These are phyloP conservation scores for Martes martes DNA, from an alignment of 2,113 vertebrate genomes.

Conservation along the genomic window DNA sequence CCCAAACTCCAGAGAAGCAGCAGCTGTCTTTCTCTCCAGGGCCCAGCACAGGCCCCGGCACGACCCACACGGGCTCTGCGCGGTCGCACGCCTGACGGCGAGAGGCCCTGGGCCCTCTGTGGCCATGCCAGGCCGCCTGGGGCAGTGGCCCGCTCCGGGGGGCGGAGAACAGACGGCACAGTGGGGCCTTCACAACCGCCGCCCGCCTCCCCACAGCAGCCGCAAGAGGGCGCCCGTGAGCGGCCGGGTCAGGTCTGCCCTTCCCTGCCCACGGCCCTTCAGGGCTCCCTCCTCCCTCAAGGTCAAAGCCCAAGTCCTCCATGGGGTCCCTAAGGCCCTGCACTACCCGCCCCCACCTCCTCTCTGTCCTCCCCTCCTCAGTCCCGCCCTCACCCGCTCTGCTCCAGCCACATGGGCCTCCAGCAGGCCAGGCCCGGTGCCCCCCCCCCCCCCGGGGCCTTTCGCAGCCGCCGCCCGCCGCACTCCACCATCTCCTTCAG, in stretches of 20 bases:
- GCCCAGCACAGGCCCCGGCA: neutral
- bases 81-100: neutral
- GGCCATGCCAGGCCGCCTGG: neutral
- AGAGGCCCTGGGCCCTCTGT: neutral
- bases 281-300: neutral
- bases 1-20: neutral
- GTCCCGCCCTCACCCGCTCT: neutral
- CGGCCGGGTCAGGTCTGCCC: neutral
- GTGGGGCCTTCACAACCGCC: too few species aligned
- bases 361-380: neutral
- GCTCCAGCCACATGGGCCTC: neutral
- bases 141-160: neutral
- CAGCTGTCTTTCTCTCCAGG: neutral
- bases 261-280: neutral
- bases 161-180: rapidly evolving
- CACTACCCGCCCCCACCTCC: neutral
- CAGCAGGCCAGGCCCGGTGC: rapidly evolving
- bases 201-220: neutral
- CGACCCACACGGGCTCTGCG: neutral
- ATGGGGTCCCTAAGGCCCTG: neutral
- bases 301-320: neutral
- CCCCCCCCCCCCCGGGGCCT: neutral
- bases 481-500: neutral
- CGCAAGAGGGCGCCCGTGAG: neutral
- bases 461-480: neutral